Evolutionary conservation across 2,888 invertebrate genomes (phyloP).

Genomic region (Drosophila conformis): DNA sequence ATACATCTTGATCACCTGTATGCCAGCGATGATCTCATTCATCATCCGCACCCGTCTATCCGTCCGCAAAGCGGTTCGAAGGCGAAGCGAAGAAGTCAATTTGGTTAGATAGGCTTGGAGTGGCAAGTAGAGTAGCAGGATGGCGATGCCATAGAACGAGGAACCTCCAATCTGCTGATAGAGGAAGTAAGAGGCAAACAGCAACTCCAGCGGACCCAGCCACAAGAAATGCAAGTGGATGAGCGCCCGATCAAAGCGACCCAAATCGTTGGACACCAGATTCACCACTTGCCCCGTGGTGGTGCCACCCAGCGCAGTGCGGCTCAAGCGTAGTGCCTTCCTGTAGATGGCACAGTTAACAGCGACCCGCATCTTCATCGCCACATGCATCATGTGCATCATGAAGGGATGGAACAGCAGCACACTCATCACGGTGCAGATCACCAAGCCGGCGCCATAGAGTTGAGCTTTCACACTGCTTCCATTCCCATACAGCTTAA

Average conservation of each 20-base stretch:
- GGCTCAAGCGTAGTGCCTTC: conserved; percentile 88
- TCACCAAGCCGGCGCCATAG: conserved; percentile 90
- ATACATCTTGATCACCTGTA: conserved; percentile 98
- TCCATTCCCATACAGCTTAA: conserved; percentile 73
- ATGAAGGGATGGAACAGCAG: conserved; percentile 94
- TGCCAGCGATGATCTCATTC: conserved; percentile 95
- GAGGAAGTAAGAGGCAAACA: conserved; percentile 92
- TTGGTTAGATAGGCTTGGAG: conserved; percentile 92
- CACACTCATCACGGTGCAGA: conserved; percentile 90
- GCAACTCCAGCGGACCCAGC: conserved; percentile 94
- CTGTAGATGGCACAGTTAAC: conserved; percentile 89
- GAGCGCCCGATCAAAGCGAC: conserved; percentile 88
- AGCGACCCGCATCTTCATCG: conserved; percentile 89
- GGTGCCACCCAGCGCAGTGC: conserved; percentile 90
- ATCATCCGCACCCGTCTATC: conserved; percentile 96
- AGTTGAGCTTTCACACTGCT: conserved; percentile 88
- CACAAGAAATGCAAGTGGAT: conserved; percentile 96
- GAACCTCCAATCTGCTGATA: conserved; percentile 87
- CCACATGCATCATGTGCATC: conserved; percentile 89
- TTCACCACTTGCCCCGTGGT: conserved; percentile 93
- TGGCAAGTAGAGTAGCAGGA: conserved; percentile 89
- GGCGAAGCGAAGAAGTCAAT: conserved; percentile 89
- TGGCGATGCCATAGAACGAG: conserved; percentile 86
- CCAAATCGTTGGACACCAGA: conserved; percentile 97
- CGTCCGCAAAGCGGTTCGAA: conserved; percentile 93